A percentile compares a stretch with the other conserved stretches of the same genome.
Evolutionary conservation across 1,140 invertebrate species (phyloP).

Genomic region (Liolophura sinensis): DNA sequence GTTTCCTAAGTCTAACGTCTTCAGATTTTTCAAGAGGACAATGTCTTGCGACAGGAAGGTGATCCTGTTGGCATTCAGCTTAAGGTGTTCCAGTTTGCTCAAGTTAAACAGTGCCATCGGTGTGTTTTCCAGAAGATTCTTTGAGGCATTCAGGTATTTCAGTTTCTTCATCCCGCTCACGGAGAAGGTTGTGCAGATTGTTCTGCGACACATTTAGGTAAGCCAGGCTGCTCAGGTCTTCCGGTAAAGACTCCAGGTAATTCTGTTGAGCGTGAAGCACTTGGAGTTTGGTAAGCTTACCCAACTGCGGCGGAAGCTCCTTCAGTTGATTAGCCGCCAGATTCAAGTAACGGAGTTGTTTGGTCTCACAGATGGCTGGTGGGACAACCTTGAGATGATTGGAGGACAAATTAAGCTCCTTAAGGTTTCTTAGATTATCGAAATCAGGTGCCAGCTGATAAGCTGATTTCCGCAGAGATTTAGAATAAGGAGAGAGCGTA

Average conservation of each 20-base stretch:
- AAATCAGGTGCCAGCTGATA: conserved; percentile 40
- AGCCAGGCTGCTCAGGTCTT: conserved; percentile 34
- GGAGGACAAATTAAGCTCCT: conserved; percentile 44
- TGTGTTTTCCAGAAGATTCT: conserved; percentile 42
- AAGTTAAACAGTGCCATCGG: conserved; percentile 43
- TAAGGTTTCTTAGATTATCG: conserved; percentile 37
- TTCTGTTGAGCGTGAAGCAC: conserved; percentile 47
- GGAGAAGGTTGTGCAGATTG: conserved; percentile 38
- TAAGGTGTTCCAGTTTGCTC: conserved; percentile 34
- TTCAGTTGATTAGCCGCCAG: conserved; percentile 40
- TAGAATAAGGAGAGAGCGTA: conserved; percentile 36
- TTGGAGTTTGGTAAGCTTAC: conserved; percentile 30
- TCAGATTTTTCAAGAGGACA: conserved; percentile 39
- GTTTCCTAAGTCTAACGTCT: conserved; percentile 43
- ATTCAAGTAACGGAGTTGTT: conserved; percentile 38
- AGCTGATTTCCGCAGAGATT: conserved; percentile 43
- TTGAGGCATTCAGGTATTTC: conserved; percentile 39
- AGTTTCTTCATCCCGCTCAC: conserved; percentile 40
- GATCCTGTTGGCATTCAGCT: conserved; percentile 42
- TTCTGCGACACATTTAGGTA: conserved; percentile 48
- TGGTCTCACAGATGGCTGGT: conserved; percentile 20
- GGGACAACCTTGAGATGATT: conserved; percentile 40
- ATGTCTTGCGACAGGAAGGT: conserved; percentile 42
- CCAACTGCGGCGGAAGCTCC: conserved; percentile 33
- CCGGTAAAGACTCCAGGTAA: conserved; percentile 33